Base-by-base conservation (phyloP, 2,888 invertebrate genomes). In the Acronicta alni region DNA sequence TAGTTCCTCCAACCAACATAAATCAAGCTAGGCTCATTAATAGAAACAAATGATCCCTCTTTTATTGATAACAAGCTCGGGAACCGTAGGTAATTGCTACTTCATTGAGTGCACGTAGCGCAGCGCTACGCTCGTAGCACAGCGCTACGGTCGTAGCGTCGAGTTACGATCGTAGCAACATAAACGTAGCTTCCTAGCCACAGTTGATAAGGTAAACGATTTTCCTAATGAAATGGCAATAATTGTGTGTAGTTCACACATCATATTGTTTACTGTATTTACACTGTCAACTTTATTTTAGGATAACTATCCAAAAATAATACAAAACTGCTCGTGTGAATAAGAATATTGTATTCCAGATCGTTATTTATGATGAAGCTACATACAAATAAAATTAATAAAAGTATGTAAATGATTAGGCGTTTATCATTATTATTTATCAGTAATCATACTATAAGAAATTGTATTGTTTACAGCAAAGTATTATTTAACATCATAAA, bases 41-140 rank as follows among this genome's bases (percentile, higher is more conserved):
- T 67, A 57, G 61, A 67, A 61, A 71, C 57, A 62, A 71, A 74
- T 57, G 66, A 63, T 59, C 44, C 58, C 62, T 52, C 54, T 55
- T 70, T 73, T 57, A 70, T 63, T 70, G 71, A 70, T 74, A 63
- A 63, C 61, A 69, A 72, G 44, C 62, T 45, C 47, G 51, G 49
- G 53, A 56, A 53, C 55, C 54, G 52, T 61, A 52, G 48, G 54
- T 64, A 69, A 77, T 66, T 59, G 60, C 69, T 53, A 60, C 59
- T 72, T 61, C 62, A 71, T 65, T 61, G 56, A 57, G 43, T 56
- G 61, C 57, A 53, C 35, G 35, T 35, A 35, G 35, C n/a, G n/a
- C 35, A 30, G 10, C 30, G 30, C 30, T 30, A 30, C 30, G 12
- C 2, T 30, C 30, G 30, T 30, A 30, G 30, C 30, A 12, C 12